Evolutionary conservation across 2,113 vertebrate species (phyloP), one percentile per base, ranked within the genome.

Genomic region (Pomatorhinus ruficollis): DNA sequence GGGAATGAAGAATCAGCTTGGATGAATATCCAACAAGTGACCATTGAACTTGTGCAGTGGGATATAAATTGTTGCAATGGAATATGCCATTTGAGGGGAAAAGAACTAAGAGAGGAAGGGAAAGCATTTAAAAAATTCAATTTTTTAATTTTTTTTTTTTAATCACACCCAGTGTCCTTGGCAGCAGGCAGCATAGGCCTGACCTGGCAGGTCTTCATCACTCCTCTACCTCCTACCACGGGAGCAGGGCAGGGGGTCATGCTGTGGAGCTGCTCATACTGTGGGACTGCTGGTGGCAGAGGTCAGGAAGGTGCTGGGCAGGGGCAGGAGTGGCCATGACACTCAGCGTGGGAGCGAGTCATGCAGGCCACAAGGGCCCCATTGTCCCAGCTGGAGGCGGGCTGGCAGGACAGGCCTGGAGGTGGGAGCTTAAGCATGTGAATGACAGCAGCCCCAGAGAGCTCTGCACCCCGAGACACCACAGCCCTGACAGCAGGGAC

Each of bases 331-430:
- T 11, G 19, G 81, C 59, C 20, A 6, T 4, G 40, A 89, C 65
- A 21, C 57, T 70, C 59, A 47, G 94, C 80, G 92, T 96, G 90
- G 83, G 90, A 83, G 86, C 4, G 0, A 28, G 44, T 77, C 22
- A 42, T 18, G 25, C 61, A 19, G 47, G 83, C 63, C 74, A 97
- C 92, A 97, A 91, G 87, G 2, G 7, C 56, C 21, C 10, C 83
- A 94, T 97, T 97, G 97, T 97, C 76, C 70, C 1, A 1, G 59
- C n/a, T 2, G 21, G 91, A 77, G 93, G 91, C 31, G 79, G 85
- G 42, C 42, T 39, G 63, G 50, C 45, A 5, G 1, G 10, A 45
- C 60, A 33, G n/a, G 31, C 50, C 57, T 25, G 60, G 21, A 11
- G 1, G 57, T 8, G 63, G 81, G 63, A 49, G 74, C 39, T 45